Conservation (phyloP, 2,113 vertebrate species). For the Rallus limicola region DNA sequence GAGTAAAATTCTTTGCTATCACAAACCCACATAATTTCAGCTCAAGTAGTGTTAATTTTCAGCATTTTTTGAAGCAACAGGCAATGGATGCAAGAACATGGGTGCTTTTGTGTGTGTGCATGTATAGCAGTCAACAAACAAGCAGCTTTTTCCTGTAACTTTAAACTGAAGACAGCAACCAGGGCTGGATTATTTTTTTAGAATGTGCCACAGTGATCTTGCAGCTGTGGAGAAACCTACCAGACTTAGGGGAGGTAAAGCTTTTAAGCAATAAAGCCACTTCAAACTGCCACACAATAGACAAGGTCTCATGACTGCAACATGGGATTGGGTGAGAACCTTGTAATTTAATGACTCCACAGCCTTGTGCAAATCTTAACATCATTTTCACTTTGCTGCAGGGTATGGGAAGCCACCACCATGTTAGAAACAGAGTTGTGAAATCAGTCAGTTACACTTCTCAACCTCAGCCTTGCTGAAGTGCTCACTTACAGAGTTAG, state of each 20-base stretch:
- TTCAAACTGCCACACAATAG: background rate
- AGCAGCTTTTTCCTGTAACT: background rate
- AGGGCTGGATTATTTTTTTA: background rate
- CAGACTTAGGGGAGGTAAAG: background rate
- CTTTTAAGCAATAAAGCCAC: background rate
- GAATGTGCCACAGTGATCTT: background rate
- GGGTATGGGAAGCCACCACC: too few species aligned
- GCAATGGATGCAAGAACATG: background rate
- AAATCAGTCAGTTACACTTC: background rate
- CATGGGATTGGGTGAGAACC: background rate
- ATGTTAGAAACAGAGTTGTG: too few species aligned
- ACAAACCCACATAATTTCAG: background rate
- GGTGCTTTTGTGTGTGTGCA: accelerated
- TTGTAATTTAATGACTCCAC: background rate
- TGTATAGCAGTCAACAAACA: background rate
- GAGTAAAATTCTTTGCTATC: background rate
- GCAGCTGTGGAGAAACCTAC: background rate
- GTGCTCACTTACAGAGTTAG: background rate
- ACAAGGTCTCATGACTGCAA: background rate
- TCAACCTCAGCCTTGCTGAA: background rate
- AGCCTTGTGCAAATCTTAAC: background rate
- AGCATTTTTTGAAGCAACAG: background rate
- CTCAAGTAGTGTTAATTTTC: background rate
- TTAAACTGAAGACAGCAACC: background rate
- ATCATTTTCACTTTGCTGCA: background rate